These are phyloP conservation scores for Drosophila elegans DNA, from an alignment of 1,140 invertebrate genomes.

Conservation along the genomic window DNA sequence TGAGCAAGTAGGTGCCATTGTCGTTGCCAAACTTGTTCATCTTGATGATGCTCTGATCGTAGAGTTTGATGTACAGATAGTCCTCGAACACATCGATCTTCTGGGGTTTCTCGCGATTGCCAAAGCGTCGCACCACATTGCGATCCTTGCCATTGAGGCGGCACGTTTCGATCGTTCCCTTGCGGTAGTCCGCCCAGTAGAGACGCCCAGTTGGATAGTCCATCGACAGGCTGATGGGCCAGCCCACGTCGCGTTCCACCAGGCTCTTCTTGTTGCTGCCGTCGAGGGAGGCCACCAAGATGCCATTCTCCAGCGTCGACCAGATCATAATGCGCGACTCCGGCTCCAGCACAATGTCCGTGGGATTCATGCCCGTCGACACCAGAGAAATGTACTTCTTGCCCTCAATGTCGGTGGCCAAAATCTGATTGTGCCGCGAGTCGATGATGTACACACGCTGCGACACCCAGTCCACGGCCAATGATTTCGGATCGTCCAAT, in stretches of 20 bases:
- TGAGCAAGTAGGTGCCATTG: constrained; percentile 86
- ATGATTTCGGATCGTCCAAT: constrained; percentile 87
- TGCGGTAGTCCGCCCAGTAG: constrained; percentile 91
- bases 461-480: constrained; percentile 92
- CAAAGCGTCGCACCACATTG: constrained; percentile 86
- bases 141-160: constrained; percentile 89
- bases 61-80: constrained; percentile 88
- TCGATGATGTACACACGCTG: constrained; percentile 91
- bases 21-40: constrained; percentile 90
- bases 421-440: constrained; percentile 86
- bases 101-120: constrained; percentile 86
- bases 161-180: constrained; percentile 88
- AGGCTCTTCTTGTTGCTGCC: constrained; percentile 87
- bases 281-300: constrained; percentile 89
- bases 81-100: constrained; percentile 92
- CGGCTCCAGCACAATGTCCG: constrained; percentile 89
- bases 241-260: constrained; percentile 87
- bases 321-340: constrained; percentile 84
- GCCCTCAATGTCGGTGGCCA: constrained; percentile 87
- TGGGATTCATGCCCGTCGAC: constrained; percentile 85
- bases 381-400: constrained; percentile 87
- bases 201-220: constrained; percentile 88
- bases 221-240: constrained; percentile 89
- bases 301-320: constrained; percentile 85
- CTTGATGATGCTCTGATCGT: constrained; percentile 88